phyloP scores from a whole-genome alignment of 2,888 invertebrate species.

The Crepidodera aurea region DNA sequence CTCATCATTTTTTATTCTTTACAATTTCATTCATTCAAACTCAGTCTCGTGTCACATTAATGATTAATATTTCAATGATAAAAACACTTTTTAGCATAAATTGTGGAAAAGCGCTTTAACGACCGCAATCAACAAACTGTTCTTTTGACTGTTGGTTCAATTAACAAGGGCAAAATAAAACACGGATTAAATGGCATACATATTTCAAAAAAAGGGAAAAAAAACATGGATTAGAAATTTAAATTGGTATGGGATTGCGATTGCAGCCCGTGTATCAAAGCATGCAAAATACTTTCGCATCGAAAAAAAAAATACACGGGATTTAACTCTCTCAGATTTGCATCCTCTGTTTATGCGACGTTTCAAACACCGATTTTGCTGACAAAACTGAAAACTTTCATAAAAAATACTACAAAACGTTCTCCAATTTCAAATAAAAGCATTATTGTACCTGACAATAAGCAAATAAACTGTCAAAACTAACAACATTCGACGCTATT shows the following conservation, averaged over 20 bases:
- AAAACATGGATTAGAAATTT: conserved; percentile 4
- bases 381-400: neutral
- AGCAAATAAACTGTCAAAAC: no score
- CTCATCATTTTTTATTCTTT: no score
- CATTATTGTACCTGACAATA: no score
- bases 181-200: conserved; percentile 2
- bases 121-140: no score
- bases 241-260: conserved; percentile 1
- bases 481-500: no score
- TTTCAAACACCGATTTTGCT: neutral
- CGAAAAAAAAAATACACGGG: neutral
- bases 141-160: neutral
- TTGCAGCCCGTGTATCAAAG: neutral
- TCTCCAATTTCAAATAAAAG: no score
- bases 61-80: no score
- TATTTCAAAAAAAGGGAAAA: neutral
- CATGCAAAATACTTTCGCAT: neutral
- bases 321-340: neutral
- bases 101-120: no score
- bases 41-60: no score
- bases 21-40: no score
- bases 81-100: no score
- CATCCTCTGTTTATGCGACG: neutral
- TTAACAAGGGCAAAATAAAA: conserved; percentile 1
- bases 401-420: neutral